phyloP scores from a whole-genome alignment of 2,113 vertebrate genomes.

The Pelodiscus sinensis region DNA sequence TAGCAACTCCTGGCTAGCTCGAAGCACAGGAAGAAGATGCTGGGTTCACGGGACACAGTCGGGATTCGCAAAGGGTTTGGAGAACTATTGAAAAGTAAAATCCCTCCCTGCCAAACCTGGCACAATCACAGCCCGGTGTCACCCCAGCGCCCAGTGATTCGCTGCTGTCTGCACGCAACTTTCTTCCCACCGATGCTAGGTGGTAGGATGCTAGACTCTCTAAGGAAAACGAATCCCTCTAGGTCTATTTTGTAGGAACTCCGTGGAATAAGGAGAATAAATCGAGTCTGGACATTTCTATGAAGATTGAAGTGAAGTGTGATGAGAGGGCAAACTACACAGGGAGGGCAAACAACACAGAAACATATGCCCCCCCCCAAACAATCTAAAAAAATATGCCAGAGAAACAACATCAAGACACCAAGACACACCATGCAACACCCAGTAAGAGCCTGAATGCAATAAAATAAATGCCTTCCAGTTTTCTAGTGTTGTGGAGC shows the following conservation, averaged over 20 bases:
- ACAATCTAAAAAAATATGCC: neutral
- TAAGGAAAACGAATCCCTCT: fast-evolving
- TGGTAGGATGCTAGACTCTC: neutral
- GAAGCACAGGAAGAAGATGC: no score
- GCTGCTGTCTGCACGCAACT: neutral
- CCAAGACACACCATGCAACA: neutral
- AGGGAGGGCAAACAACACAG: fast-evolving
- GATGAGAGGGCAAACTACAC: neutral
- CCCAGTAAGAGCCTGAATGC: fast-evolving
- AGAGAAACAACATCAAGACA: neutral
- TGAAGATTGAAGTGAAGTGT: neutral
- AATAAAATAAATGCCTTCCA: fast-evolving
- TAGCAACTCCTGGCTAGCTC: neutral
- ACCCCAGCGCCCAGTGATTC: neutral
- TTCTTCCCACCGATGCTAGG: fast-evolving
- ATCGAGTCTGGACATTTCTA: neutral
- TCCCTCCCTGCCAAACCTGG: neutral
- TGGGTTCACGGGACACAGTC: neutral
- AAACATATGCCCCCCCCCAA: neutral
- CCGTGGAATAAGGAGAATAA: neutral
- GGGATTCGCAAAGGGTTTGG: neutral
- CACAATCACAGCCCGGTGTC: neutral
- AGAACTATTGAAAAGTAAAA: neutral
- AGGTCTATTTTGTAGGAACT: neutral
- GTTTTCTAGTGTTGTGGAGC: fast-evolving